These are phyloP conservation scores for Andrena cerasifolii DNA, from an alignment of 1,140 invertebrate genomes.

Conservation along the genomic window DNA sequence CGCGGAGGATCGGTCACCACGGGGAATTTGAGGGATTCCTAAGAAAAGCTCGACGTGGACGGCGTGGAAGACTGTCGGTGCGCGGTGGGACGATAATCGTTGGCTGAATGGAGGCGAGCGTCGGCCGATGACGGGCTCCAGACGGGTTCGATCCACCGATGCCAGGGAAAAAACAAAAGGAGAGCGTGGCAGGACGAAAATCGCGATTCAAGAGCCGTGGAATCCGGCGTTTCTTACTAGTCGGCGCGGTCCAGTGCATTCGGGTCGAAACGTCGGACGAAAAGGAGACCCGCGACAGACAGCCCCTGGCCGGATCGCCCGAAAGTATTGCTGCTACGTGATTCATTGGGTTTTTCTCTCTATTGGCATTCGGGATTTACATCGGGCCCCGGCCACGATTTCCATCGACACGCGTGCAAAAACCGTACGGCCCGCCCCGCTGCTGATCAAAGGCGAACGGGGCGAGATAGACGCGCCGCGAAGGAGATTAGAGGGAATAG, in stretches of 20 bases:
- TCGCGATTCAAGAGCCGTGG: constrained; percentile 70
- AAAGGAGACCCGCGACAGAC: constrained; percentile 14
- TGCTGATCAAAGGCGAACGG: constrained; percentile 46
- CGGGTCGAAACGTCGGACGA: constrained; percentile 34
- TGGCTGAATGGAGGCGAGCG: constrained; percentile 13
- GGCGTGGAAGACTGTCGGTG: constrained; percentile 19
- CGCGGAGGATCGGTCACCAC: not conserved
- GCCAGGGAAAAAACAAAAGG: constrained; percentile 40
- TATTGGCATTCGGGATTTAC: constrained; percentile 70
- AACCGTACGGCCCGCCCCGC: constrained; percentile 62
- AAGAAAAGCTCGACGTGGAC: not conserved
- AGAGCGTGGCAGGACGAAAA: constrained; percentile 65
- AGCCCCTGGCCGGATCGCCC: constrained; percentile 47
- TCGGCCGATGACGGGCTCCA: constrained; percentile 34
- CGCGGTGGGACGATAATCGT: constrained; percentile 33
- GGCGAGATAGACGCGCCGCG: constrained; percentile 37
- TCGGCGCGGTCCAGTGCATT: constrained; percentile 57
- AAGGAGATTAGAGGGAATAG: constrained; percentile 26
- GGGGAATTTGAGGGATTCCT: constrained; percentile 16
- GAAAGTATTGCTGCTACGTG: constrained; percentile 54
- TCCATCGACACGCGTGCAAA: constrained; percentile 80
- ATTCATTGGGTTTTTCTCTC: constrained; percentile 66
- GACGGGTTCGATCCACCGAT: constrained; percentile 51
- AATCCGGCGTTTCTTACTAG: constrained; percentile 78
- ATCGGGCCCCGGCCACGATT: constrained; percentile 72